These are phyloP conservation scores for Sepiola atlantica DNA, from an alignment of 2,888 invertebrate species.

Conservation along the genomic window DNA sequence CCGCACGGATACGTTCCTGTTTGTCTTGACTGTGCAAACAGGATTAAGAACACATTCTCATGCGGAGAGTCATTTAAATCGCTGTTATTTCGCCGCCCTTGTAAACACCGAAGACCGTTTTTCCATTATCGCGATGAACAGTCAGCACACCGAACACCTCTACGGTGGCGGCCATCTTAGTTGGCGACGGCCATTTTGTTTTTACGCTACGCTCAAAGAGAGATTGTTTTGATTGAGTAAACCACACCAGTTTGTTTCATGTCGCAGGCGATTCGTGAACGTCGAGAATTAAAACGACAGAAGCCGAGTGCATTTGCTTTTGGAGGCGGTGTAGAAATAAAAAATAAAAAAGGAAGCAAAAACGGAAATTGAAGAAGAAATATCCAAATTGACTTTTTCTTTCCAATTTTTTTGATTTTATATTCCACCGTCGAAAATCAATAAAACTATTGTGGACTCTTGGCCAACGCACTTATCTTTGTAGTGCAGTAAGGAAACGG, in stretches of 20 bases:
- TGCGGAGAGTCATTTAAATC: neutral
- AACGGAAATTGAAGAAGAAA: constrained; percentile 22
- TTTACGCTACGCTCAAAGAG: neutral
- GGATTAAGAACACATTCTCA: neutral
- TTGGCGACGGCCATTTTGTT: neutral
- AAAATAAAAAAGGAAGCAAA: neutral
- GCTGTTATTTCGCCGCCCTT: neutral
- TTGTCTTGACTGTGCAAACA: neutral
- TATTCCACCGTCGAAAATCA: neutral
- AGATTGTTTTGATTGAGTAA: constrained; percentile 20
- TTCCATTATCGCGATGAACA: neutral
- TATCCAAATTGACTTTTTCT: neutral
- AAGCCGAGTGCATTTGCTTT: neutral
- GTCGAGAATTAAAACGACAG: neutral
- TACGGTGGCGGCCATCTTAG: neutral
- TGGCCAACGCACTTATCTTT: neutral
- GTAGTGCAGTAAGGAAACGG: neutral
- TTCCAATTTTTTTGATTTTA: neutral
- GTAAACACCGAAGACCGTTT: neutral
- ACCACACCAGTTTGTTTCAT: constrained; percentile 1
- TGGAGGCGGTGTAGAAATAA: neutral
- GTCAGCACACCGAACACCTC: neutral
- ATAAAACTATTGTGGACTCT: neutral
- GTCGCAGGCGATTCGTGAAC: neutral
- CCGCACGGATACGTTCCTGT: neutral